Base-by-base conservation (phyloP, 37 sponge, comb jelly and placozoan genomes). In the Ianthella basta region DNA sequence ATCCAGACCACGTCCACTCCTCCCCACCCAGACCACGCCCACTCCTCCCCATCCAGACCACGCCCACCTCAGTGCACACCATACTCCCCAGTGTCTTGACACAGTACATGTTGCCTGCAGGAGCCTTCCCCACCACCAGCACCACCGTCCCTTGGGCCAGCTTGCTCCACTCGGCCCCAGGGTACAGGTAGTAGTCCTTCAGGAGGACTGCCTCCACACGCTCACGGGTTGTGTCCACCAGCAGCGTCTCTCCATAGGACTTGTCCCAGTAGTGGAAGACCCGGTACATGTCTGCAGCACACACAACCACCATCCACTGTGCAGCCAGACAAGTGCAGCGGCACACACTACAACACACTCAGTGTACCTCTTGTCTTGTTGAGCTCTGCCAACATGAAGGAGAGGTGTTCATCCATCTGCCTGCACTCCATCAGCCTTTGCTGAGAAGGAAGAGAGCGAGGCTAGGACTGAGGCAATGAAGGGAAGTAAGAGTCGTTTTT, bases 151-250 rank as follows among this genome's bases (percentile, higher is more conserved):
- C 92, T 54, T 85, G 72, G 67, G 50, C 65, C 57, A 92, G 66
- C 57, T 69, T 66, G 30, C 86, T 85, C 92, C 92, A 92, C 32
- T 82, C 55, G 4, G 85, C 92, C 14, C 92, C 92, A 4, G 92
- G 92, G 0, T 85, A 66, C 40, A 92, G 68, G 74, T 85, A 82
- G 73, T 86, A 88, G 80, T 92, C 92, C 29, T 57, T 55, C 33
- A 82, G 54, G 1, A 92, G 70, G 59, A 44, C 59, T 2, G 92
- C 79, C 33, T 40, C 29, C 56, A 74, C 1, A 40, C 44, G 53
- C 23, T 53, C 53, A 13, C 54, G 44, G 2, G 24, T 39, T 3
- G 37, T 41, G 53, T 75, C 37, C 23, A 75, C 78, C 20, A 75
- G 54, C 19, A 6, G 24, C 15, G 2, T 40, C 54, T 75, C 15